A percentile compares a stretch with the other conserved stretches of the same genome.
Conservation (phyloP, 2,888 invertebrate genomes). For the Saturnia japonica region DNA sequence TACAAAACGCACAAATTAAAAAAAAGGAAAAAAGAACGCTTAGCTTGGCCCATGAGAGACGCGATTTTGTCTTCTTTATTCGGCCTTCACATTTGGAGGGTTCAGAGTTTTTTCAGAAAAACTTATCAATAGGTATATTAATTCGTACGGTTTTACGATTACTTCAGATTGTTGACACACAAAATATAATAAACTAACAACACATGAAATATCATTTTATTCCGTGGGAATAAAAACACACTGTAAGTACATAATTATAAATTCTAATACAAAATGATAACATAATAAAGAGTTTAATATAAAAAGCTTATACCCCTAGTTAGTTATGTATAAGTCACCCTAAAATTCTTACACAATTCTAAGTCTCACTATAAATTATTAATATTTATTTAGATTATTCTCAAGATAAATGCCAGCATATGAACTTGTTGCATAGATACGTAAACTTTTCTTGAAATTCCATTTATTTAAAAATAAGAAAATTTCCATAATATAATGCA, state of each 20-base stretch:
- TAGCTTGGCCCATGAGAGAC: no score
- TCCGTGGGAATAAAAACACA: no score
- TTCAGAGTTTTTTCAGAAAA: no score
- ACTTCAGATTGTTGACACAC: no score
- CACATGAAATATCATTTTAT: no score
- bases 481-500: background rate
- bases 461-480: background rate
- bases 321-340: slow-evolving; percentile 6
- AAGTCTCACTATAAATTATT: background rate
- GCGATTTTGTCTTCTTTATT: no score
- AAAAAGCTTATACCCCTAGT: background rate
- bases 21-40: no score
- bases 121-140: no score
- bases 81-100: no score
- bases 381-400: background rate
- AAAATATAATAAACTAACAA: no score
- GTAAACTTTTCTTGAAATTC: background rate
- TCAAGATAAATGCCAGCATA: background rate
- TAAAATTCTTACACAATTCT: slow-evolving; percentile 2
- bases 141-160: no score
- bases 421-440: background rate
- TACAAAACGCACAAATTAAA: no score
- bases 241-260: background rate
- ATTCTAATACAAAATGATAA: background rate
- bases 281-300: slow-evolving; percentile 7